A percentile compares a stretch with the other conserved stretches of the same genome.
phyloP scores from a whole-genome alignment of 2,113 vertebrate genomes.

The Leuciscus idus region DNA sequence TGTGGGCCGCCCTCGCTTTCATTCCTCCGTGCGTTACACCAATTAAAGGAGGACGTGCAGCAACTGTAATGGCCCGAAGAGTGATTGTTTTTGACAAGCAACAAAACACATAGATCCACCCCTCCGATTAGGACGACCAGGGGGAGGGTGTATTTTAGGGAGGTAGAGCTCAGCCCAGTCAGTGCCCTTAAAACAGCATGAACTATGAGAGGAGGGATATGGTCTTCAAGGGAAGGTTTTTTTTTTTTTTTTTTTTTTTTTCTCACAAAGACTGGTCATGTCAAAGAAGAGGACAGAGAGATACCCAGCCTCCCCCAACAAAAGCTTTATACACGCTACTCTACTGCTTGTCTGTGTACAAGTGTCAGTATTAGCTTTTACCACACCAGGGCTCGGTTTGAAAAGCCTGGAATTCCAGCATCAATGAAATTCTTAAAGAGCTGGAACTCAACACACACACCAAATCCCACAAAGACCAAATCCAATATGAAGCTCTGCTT shows the following conservation, averaged over 20 bases:
- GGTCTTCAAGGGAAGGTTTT: conserved; percentile 36
- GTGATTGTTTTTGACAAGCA: conserved; percentile 99
- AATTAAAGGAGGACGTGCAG: conserved; percentile 98
- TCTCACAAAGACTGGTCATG: conserved; percentile 49
- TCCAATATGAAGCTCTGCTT: neutral
- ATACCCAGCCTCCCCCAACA: conserved; percentile 22
- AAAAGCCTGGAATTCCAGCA: conserved; percentile 30
- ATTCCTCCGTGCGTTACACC: conserved; percentile 92
- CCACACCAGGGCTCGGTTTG: conserved; percentile 7
- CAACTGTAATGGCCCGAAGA: conserved; percentile 97
- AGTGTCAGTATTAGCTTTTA: conserved; percentile 23
- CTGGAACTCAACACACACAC: neutral
- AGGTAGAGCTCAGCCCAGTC: conserved; percentile 82
- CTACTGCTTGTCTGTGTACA: conserved; percentile 1
- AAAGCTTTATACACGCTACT: conserved; percentile 33
- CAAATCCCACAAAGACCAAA: neutral
- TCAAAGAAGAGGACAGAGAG: conserved; percentile 46
- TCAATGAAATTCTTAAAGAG: conserved; percentile 35
- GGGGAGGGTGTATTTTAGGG: conserved; percentile 74
- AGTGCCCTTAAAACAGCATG: conserved; percentile 89
- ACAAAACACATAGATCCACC: conserved; percentile 99
- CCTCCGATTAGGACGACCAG: conserved; percentile 97
- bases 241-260: neutral
- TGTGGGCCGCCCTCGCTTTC: conserved; percentile 87
- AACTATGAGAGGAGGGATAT: conserved; percentile 72